These are phyloP conservation scores for Hiodon alosoides DNA, from an alignment of 2,113 vertebrate genomes.

Conservation along the genomic window DNA sequence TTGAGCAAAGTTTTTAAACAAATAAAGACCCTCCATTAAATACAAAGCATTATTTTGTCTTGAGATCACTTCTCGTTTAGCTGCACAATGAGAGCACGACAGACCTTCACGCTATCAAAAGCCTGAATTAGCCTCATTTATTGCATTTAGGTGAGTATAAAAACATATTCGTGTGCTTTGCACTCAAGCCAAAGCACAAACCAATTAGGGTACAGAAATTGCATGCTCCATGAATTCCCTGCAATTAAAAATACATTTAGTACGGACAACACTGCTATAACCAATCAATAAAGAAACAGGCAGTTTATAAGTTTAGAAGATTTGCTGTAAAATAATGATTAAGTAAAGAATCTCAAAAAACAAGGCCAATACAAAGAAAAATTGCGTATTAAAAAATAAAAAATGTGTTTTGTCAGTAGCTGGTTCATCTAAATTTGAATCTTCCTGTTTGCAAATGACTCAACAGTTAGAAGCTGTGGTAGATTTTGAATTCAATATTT, in stretches of 20 bases:
- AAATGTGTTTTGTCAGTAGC: not conserved
- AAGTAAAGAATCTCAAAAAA: no score
- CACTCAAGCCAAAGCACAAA: no score
- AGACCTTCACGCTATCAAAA: conserved; percentile 11
- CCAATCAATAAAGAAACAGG: no score
- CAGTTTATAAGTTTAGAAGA: no score
- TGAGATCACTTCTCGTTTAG: conserved; percentile 31
- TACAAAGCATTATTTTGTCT: conserved; percentile 18
- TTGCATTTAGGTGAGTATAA: conserved; percentile 8
- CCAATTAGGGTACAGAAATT: no score
- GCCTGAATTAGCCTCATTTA: conserved; percentile 8
- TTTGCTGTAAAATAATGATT: no score
- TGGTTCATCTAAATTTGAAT: conserved; percentile 1
- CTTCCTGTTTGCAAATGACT: conserved; percentile 4
- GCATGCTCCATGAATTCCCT: no score
- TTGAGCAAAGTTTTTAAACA: conserved; percentile 23
- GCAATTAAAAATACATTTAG: no score
- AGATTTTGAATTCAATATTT: no score
- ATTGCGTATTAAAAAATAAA: no score
- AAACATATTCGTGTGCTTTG: not conserved
- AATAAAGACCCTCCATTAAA: conserved; percentile 20
- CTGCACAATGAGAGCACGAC: conserved; percentile 34
- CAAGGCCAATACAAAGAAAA: no score
- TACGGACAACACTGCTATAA: no score
- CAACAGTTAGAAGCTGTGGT: not conserved